Conservation (phyloP, 2,797 vertebrate genomes). For the Microtus agrestis region DNA sequence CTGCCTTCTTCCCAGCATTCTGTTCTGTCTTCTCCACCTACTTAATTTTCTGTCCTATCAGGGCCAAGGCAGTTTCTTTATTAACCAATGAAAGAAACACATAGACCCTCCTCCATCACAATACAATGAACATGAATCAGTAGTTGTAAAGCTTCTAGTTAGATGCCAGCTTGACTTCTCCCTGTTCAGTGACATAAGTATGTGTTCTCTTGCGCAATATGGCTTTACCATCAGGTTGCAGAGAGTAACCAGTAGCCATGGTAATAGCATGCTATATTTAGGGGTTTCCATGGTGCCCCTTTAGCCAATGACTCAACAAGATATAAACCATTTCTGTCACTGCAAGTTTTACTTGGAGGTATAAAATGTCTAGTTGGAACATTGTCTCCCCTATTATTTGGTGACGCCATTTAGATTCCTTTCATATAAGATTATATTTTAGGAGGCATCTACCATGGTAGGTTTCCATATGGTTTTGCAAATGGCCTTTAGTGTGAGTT, state of each 20-base stretch:
- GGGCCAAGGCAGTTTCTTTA: too few species aligned
- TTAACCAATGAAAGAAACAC: too few species aligned
- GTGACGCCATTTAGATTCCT: background rate
- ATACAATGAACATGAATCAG: background rate
- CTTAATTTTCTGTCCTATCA: too few species aligned
- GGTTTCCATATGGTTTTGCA: background rate
- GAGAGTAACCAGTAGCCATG: background rate
- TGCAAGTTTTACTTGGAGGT: background rate
- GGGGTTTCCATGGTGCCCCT: background rate
- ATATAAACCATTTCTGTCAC: background rate
- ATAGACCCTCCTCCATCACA: too few species aligned
- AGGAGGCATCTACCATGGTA: background rate
- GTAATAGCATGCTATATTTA: background rate
- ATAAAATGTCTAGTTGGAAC: background rate
- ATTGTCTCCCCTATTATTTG: background rate
- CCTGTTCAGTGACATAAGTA: background rate
- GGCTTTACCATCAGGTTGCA: background rate
- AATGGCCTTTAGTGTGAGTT: background rate
- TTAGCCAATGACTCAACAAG: background rate
- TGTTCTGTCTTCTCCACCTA: too few species aligned
- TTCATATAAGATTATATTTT: background rate
- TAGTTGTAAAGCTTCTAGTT: background rate
- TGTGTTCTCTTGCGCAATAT: background rate
- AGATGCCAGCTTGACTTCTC: background rate
- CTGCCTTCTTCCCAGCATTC: too few species aligned